Conservation (phyloP, 2,797 vertebrate species). For the Setipinna tenuifilis region DNA sequence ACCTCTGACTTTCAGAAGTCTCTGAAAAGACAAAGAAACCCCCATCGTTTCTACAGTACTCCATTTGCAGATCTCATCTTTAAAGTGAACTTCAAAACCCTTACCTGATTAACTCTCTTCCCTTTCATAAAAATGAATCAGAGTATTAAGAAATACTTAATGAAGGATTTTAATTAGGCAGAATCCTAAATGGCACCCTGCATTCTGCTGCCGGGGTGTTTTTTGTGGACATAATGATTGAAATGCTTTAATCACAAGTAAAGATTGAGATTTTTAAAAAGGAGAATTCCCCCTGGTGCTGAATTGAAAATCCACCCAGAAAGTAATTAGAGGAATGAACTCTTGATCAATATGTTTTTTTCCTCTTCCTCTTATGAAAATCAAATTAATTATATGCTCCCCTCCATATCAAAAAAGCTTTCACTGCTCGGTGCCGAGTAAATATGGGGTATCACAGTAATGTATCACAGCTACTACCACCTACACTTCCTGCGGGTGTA, state of each 20-base stretch:
- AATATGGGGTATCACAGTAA: slow-evolving; percentile 52
- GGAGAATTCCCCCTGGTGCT: slow-evolving; percentile 55
- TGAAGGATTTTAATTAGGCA: slow-evolving; percentile 60
- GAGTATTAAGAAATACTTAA: slow-evolving; percentile 58
- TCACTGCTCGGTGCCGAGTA: slow-evolving; percentile 46
- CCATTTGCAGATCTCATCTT: slow-evolving; percentile 46
- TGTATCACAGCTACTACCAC: slow-evolving; percentile 49
- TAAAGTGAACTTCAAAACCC: slow-evolving; percentile 52
- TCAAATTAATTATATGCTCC: slow-evolving; percentile 60
- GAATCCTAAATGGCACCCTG: slow-evolving; percentile 47
- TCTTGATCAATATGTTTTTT: slow-evolving; percentile 58
- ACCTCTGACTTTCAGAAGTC: neutral
- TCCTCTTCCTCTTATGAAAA: slow-evolving; percentile 51
- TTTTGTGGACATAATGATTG: slow-evolving; percentile 57
- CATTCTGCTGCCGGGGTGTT: slow-evolving; percentile 54
- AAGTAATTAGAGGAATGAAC: slow-evolving; percentile 59
- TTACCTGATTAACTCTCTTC: slow-evolving; percentile 50
- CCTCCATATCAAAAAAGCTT: slow-evolving; percentile 51
- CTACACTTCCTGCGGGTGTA: slow-evolving; percentile 52
- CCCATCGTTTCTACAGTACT: neutral
- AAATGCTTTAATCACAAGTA: slow-evolving; percentile 65
- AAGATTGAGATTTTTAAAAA: slow-evolving; percentile 48
- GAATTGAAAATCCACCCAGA: slow-evolving; percentile 61
- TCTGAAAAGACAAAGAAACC: slow-evolving; percentile 15
- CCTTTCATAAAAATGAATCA: slow-evolving; percentile 51